Evolutionary conservation across 92 coral and sea anemone genomes (phyloP).

Genomic region (Micromussa lordhowensis): DNA sequence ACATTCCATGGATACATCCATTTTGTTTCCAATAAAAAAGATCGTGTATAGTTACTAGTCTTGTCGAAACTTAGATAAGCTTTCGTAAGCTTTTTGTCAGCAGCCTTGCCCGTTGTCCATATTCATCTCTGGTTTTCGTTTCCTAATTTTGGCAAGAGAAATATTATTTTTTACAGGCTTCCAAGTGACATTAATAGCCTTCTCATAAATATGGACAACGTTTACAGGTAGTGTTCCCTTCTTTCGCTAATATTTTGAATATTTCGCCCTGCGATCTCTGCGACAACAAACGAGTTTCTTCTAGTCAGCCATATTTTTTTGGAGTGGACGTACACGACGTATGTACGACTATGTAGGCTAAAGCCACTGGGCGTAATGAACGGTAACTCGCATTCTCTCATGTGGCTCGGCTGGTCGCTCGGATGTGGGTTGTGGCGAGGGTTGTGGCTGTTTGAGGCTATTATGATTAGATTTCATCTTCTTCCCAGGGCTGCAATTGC

Average conservation of each 20-base stretch:
- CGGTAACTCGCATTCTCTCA: no score
- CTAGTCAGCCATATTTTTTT: constrained; percentile 3
- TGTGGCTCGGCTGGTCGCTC: no score
- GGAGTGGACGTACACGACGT: not conserved
- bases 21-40: not conserved
- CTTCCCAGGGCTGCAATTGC: not conserved
- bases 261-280: not conserved
- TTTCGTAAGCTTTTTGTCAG: not conserved
- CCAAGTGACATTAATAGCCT: not conserved
- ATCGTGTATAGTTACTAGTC: not conserved
- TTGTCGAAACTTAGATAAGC: no score
- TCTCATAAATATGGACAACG: not conserved
- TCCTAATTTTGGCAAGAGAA: not conserved
- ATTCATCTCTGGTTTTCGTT: not conserved
- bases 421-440: no score
- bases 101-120: not conserved
- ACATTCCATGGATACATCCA: constrained; percentile 21
- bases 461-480: not conserved
- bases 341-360: not conserved
- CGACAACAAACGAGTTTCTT: not conserved
- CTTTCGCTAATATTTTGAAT: not conserved
- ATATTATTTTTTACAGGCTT: not conserved
- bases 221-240: not conserved
- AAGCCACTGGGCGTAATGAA: not conserved
- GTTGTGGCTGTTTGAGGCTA: no score